phyloP scores from a whole-genome alignment of 1,140 invertebrate genomes.

The Plutomurus gul region DNA sequence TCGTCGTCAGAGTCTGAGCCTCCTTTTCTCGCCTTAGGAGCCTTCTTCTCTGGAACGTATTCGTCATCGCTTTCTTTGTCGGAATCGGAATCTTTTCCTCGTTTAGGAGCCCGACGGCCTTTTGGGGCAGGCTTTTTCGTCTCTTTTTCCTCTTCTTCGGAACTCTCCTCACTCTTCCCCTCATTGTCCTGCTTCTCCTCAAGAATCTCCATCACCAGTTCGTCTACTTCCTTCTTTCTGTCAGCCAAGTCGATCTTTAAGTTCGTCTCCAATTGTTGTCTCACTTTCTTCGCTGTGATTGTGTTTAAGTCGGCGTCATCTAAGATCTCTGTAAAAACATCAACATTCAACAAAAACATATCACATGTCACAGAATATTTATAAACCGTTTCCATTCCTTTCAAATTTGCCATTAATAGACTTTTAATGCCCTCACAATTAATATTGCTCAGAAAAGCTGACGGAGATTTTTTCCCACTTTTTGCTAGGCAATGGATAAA shows the following conservation, averaged over 20 bases:
- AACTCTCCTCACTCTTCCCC: conserved; percentile 61
- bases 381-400: no score
- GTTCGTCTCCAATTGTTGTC: conserved; percentile 81
- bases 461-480: no score
- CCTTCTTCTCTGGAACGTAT: conserved; percentile 65
- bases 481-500: no score
- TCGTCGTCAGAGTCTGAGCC: conserved; percentile 74
- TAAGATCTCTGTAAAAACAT: conserved; percentile 72
- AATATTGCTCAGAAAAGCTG: no score
- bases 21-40: conserved; percentile 55
- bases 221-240: conserved; percentile 82
- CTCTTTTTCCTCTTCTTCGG: conserved; percentile 54
- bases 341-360: not conserved
- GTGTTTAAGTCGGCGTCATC: conserved; percentile 82
- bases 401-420: no score
- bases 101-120: conserved; percentile 14
- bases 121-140: conserved; percentile 34
- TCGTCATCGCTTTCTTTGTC: conserved; percentile 71
- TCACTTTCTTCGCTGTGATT: conserved; percentile 87
- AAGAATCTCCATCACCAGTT: conserved; percentile 77
- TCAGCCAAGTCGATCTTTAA: conserved; percentile 74
- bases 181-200: conserved; percentile 66
- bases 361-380: not conserved
- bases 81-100: not conserved
- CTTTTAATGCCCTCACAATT: no score